These are phyloP conservation scores for Actinopyga echinites DNA, from an alignment of 53 echinoderm and acorn worm species.

Conservation along the genomic window DNA sequence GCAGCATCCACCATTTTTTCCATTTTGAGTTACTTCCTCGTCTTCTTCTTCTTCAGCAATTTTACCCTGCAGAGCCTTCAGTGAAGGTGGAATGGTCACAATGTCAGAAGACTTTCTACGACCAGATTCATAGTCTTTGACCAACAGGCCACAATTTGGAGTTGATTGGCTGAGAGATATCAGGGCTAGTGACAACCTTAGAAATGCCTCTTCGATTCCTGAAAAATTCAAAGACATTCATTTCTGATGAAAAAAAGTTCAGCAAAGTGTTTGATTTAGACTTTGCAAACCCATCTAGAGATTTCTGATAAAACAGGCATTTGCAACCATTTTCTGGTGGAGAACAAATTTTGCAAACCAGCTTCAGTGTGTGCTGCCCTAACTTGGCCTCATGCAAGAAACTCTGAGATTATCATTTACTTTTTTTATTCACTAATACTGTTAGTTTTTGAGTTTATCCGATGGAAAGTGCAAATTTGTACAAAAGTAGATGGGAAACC, in stretches of 20 bases:
- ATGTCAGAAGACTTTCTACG: conserved; percentile 81
- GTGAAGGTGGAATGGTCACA: conserved; percentile 71
- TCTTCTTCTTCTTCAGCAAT: conserved; percentile 30
- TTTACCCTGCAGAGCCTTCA: conserved; percentile 59
- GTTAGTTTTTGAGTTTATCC: too few species aligned
- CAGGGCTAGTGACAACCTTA: conserved; percentile 76
- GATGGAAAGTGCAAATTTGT: too few species aligned
- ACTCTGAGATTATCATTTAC: too few species aligned
- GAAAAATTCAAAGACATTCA: neutral
- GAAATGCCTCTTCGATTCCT: conserved; percentile 92
- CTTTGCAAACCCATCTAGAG: neutral
- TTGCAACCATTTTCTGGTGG: too few species aligned
- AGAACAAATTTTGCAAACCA: too few species aligned
- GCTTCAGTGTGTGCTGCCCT: too few species aligned
- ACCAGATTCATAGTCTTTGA: conserved; percentile 74
- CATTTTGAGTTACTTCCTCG: neutral
- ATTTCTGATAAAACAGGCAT: too few species aligned
- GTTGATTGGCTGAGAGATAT: conserved; percentile 86
- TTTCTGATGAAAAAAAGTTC: neutral
- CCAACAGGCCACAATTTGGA: conserved; percentile 71
- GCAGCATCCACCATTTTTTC: neutral
- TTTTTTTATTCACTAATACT: too few species aligned
- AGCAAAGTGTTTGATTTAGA: neutral
- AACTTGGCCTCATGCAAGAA: too few species aligned
- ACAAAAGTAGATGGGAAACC: too few species aligned